Conservation (phyloP, 2,113 vertebrate genomes). For the mouse (Mus musculus) region GRCm39 chr17:78626501-78627000, state of each 20-base stretch:
- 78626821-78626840: not conserved
- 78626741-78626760: not conserved
- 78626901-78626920: not conserved
- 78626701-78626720: not conserved
- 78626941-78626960: not conserved
- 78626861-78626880: not conserved
- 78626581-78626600: not conserved
- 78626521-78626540: not conserved
- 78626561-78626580: not conserved
- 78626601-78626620: not conserved
- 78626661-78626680: not conserved
- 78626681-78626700: no score
- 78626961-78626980: not conserved
- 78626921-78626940: not conserved
- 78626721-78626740: not conserved
- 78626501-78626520: constrained; percentile 72
- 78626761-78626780: not conserved
- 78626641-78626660: no score
- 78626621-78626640: not conserved
- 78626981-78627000: not conserved
- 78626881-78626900: no score
- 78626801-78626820: no score
- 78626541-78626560: not conserved
- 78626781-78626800: no score
- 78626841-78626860: not conserved